Evolutionary conservation across 2,113 vertebrate genomes (phyloP), one percentile per base, ranked within the genome.

Genomic region (Embiotoca jacksoni): DNA sequence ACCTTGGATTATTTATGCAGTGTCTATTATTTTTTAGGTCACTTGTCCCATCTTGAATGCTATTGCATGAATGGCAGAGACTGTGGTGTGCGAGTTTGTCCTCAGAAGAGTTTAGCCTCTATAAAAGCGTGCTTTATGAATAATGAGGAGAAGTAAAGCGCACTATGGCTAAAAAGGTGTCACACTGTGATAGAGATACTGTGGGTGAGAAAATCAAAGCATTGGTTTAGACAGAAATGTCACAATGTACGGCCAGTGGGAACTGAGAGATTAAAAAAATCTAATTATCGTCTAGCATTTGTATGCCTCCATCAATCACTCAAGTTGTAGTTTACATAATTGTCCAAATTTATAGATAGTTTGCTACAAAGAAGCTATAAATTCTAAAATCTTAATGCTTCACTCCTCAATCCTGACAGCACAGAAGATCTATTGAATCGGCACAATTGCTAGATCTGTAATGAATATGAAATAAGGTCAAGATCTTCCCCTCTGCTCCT

Each of bases 1-100:
- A 33, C 44, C 75, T 80, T 91, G 39, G 74, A 90, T 93, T 93
- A 92, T 93, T 93, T 47, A 92, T 90, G 74, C 6, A 56, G 44
- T 71, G 61, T 70, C 58, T 84, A 74, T 80, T 73, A 68, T 76
- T 78, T 82, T 93, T 87, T 82, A 82, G 89, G 87, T 90, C 84
- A 86, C 50, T 82, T 87, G 80, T 77, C 72, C 64, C 71, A 3
- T 72, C 65, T 53, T 39, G 61, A 61, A 78, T 56, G 68, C 53
- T 32, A 23, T 32, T 59, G 56, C 61, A 61, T 85, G 69, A 82
- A 72, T 57, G 62, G 65, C 47, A 58, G 16, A 49, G 31, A 36
- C 14, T 7, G 70, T 69, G 62, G 36, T 55, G 49, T 67, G 59
- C 44, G 32, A 50, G 69, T 44, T 33, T 50, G 65, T 47, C 47